Conservation (phyloP, 2,113 vertebrate genomes). For the Meles meles region DNA sequence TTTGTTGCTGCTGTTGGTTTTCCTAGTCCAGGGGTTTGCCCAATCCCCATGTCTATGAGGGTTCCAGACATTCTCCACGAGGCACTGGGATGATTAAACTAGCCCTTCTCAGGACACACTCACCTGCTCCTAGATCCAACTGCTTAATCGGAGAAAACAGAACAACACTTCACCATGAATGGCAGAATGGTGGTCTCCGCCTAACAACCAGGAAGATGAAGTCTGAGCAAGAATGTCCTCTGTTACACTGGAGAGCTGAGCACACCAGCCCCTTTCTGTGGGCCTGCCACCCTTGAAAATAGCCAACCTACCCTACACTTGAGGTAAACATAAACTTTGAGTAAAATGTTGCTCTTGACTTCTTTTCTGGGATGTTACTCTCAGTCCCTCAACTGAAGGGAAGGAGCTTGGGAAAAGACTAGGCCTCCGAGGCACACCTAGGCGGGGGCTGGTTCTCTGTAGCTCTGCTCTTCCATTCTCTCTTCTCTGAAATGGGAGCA, state of each 20-base stretch:
- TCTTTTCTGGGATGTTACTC: background rate
- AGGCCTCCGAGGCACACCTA: background rate
- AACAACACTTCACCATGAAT: background rate
- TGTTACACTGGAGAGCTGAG: background rate
- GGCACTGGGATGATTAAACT: background rate
- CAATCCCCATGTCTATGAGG: background rate
- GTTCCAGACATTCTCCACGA: background rate
- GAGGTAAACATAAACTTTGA: background rate
- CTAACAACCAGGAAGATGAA: background rate
- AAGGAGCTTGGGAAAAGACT: background rate
- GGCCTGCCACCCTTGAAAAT: background rate
- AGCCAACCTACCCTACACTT: background rate
- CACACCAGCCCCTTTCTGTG: background rate
- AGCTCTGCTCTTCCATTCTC: background rate
- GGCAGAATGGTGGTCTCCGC: background rate
- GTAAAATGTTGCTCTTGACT: background rate
- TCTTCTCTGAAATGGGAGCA: background rate
- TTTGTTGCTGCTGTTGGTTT: background rate
- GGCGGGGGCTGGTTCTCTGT: background rate
- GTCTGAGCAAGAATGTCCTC: background rate
- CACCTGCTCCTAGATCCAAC: background rate
- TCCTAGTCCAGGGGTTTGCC: background rate
- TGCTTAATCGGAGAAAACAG: background rate
- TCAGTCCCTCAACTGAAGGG: background rate
- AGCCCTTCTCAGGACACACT: background rate